Conservation (phyloP, 2,888 invertebrate genomes). For the Limnephilus auricula region DNA sequence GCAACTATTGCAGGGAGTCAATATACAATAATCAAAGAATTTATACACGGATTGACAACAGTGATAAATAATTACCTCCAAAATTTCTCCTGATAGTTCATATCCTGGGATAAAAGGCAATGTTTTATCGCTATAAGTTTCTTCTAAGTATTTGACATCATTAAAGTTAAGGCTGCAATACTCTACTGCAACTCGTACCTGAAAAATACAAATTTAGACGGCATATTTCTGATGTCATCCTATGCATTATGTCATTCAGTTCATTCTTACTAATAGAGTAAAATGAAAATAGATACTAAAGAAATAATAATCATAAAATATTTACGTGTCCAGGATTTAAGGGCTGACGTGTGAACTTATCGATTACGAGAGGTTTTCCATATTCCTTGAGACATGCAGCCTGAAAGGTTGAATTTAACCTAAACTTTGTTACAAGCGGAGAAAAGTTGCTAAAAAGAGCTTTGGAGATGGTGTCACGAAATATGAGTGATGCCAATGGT, state of each 20-base stretch:
- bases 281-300: not conserved
- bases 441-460: constrained; percentile 28
- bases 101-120: constrained; percentile 81
- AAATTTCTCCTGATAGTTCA: constrained; percentile 81
- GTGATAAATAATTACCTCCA: constrained; percentile 74
- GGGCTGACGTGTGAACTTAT: constrained; percentile 37
- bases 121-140: constrained; percentile 72
- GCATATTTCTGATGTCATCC: not conserved
- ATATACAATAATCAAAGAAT: not conserved
- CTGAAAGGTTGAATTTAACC: constrained; percentile 54
- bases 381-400: constrained; percentile 59
- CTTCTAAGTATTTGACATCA: constrained; percentile 78
- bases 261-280: not conserved
- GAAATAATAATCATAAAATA: not conserved
- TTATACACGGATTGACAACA: not conserved
- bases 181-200: constrained; percentile 81
- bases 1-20: not conserved
- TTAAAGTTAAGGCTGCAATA: constrained; percentile 82
- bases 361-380: constrained; percentile 60
- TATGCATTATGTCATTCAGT: constrained; percentile 13
- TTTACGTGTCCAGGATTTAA: constrained; percentile 54
- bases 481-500: constrained; percentile 11
- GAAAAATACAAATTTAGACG: constrained; percentile 58
- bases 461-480: constrained; percentile 38
- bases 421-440: constrained; percentile 34